Base-by-base conservation (phyloP, 2,113 vertebrate genomes). In the Oncorhynchus tshawytscha region DNA sequence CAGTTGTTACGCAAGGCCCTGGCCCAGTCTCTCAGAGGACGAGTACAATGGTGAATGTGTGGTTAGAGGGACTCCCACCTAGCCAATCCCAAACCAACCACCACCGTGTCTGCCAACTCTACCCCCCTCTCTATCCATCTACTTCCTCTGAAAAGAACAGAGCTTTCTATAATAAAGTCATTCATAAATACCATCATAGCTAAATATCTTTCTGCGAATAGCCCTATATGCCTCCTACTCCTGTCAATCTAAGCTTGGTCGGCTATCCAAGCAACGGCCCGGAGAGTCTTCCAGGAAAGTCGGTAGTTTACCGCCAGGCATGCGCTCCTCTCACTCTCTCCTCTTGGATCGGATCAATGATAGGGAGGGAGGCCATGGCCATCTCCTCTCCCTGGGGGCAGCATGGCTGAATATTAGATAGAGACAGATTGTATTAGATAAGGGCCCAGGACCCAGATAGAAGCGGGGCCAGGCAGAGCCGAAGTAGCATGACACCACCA, bases 351-450 rank as follows among this genome's bases (percentile, higher is more conserved):
- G 13, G n/a, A 62, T 62, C 59, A 9, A 62, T 62, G 59, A 9
- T 8, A 24, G 59, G 6, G 39, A 18, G 51, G 51, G 51, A 18
- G 51, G 51, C 5, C 59, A 62, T 62, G 7, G 59, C 59, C 59
- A 62, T 62, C 18, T 22, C 59, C 18, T 62, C 18, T 62, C 59
- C 59, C 59, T 11, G 59, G 59, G n/a, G 59, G 59, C 59, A 22
- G 59, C 7, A 8, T 22, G n/a, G 18, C 59, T 62, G 59, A 62
- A 62, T 62, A 62, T 24, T 62, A 62, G n/a, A 62, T 62, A 11
- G 59, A 62, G n/a, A 62, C 59, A 62, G 59, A 62, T 24, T 62
- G 59, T 8, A 62, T 62, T 62, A 62, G 59, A 62, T 62, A 62
- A 62, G n/a, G 8, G 59, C 59, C 59, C 59, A 13, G 59, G 59